Evolutionary conservation across 2,888 invertebrate genomes (phyloP).

Genomic region (Caenorhabditis sp.): DNA sequence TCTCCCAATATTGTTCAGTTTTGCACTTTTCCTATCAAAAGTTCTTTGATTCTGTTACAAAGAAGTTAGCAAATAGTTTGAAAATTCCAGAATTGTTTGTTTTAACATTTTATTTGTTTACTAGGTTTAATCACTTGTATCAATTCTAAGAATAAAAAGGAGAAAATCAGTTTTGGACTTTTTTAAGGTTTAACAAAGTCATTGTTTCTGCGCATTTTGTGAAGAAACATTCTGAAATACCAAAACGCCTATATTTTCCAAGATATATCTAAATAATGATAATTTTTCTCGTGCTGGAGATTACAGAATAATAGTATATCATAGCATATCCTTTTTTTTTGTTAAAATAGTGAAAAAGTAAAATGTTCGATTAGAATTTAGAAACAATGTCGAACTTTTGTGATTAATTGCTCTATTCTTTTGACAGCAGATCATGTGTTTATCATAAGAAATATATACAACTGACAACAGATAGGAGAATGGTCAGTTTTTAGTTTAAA

Average conservation of each 20-base stretch:
- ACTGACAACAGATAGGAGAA: neutral
- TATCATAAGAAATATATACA: neutral
- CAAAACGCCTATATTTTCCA: no score
- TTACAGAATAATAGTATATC: no score
- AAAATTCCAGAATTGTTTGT: neutral
- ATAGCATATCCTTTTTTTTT: no score
- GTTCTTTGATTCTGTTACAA: neutral
- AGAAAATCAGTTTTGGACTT: neutral
- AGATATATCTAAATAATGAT: no score
- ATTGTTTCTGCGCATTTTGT: no score
- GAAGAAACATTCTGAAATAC: no score
- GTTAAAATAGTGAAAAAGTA: no score
- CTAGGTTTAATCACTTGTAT: neutral
- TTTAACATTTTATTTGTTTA: neutral
- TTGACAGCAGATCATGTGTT: neutral
- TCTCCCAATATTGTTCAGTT: neutral
- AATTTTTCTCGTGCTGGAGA: no score
- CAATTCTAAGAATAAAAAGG: neutral
- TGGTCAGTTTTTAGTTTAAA: neutral
- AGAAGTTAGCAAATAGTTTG: neutral
- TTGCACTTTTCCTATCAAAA: neutral
- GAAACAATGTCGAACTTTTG: neutral
- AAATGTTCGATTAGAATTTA: no score
- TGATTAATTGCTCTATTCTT: conserved; percentile 6
- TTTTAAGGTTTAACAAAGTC: neutral